Conservation (phyloP, 2,888 invertebrate genomes). For the Rhamphomyia laevipes region DNA sequence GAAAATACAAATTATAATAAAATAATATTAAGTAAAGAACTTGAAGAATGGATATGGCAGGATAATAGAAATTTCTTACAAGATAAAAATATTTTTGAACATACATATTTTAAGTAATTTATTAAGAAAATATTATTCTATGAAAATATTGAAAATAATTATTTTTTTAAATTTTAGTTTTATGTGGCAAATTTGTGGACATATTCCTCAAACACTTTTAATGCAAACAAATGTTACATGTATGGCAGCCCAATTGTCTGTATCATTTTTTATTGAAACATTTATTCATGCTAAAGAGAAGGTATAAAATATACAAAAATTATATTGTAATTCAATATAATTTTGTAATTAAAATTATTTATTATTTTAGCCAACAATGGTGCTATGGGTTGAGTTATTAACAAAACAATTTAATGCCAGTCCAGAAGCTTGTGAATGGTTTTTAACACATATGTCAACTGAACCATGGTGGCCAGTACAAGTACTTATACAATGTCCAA, state of each 20-base stretch:
- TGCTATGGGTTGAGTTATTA: constrained; percentile 89
- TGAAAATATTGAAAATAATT: background rate
- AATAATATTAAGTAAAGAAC: constrained; percentile 40
- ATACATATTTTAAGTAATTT: constrained; percentile 85
- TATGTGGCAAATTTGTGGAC: constrained; percentile 93
- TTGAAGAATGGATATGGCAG: constrained; percentile 95
- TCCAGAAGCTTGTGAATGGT: constrained; percentile 82
- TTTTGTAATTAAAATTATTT: background rate
- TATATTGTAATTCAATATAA: background rate
- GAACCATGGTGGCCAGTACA: constrained; percentile 95
- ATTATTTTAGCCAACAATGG: constrained; percentile 69
- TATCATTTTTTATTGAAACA: constrained; percentile 91
- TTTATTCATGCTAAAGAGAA: constrained; percentile 96
- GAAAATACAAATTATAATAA: background rate
- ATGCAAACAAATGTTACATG: constrained; percentile 72
- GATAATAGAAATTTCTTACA: constrained; percentile 92
- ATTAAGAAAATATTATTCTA: background rate
- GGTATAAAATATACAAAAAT: constrained; percentile 36
- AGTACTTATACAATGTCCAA: constrained; percentile 89
- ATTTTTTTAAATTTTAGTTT: constrained; percentile 57
- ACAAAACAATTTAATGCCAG: constrained; percentile 92
- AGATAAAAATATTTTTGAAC: constrained; percentile 92
- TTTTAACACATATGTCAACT: constrained; percentile 83
- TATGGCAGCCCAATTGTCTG: constrained; percentile 75
- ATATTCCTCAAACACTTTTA: constrained; percentile 79